Percentiles rank a stretch among this genome's conserved stretches.
Evolutionary conservation across 2,113 vertebrate species (phyloP).

Genomic region (Sardina pilchardus): DNA sequence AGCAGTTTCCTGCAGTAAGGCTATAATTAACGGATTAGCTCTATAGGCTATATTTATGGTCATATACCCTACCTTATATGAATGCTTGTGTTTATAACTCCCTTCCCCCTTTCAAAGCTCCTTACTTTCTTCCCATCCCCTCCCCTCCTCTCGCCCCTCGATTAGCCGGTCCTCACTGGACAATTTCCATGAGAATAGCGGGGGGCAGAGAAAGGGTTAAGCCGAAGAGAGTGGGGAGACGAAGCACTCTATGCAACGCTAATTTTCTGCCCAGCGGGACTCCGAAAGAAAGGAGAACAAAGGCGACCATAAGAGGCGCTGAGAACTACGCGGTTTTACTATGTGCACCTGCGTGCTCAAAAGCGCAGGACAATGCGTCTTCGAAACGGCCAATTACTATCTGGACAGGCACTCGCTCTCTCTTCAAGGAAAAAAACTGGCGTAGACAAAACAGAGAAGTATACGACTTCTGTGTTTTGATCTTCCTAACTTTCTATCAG

Average conservation of each 20-base stretch:
- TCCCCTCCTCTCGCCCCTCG: constrained; percentile 44
- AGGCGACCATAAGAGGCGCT: constrained; percentile 51
- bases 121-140: constrained; percentile 24
- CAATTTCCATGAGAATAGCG: constrained; percentile 59
- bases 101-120: constrained; percentile 27
- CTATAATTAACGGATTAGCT: constrained; percentile 22
- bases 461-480: constrained; percentile 34
- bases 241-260: constrained; percentile 52
- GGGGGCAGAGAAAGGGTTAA: constrained; percentile 52
- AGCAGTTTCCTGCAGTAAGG: background rate
- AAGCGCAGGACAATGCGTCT: constrained; percentile 49
- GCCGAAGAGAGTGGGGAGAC: constrained; percentile 48
- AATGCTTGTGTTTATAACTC: constrained; percentile 35
- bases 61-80: constrained; percentile 17
- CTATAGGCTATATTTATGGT: constrained; percentile 22
- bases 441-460: constrained; percentile 27
- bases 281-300: constrained; percentile 54
- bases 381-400: constrained; percentile 53
- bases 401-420: constrained; percentile 39
- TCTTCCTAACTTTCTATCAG: constrained; percentile 46
- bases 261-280: constrained; percentile 56
- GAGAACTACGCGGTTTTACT: constrained; percentile 45
- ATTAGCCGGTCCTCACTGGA: constrained; percentile 49
- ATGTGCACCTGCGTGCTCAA: constrained; percentile 57
- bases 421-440: constrained; percentile 23